Evolutionary conservation across 92 coral and sea anemone genomes (phyloP).

Genomic region (Epizoanthus scotinus): DNA sequence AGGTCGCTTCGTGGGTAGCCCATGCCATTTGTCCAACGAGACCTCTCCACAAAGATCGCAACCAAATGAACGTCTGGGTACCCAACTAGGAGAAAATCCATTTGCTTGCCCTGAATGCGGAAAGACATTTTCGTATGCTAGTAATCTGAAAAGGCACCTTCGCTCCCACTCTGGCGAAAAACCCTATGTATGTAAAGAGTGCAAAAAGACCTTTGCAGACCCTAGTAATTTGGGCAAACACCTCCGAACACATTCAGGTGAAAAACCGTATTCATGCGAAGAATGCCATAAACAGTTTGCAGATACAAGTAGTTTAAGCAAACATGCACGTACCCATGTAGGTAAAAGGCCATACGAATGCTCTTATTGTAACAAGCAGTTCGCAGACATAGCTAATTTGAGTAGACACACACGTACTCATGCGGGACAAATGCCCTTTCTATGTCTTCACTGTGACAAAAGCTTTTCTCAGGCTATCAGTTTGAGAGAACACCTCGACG

Average conservation of each 20-base stretch:
- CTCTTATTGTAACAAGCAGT: neutral
- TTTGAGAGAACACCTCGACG: slow-evolving; percentile 19
- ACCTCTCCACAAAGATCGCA: neutral
- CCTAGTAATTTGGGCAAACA: slow-evolving; percentile 36
- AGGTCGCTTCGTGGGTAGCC: slow-evolving; percentile 20
- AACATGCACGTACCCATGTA: neutral
- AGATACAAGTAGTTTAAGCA: slow-evolving; percentile 17
- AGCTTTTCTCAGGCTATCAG: slow-evolving; percentile 28
- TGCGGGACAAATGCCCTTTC: slow-evolving; percentile 1
- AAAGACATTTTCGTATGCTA: slow-evolving; percentile 31
- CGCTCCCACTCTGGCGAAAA: slow-evolving; percentile 41
- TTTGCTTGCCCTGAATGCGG: slow-evolving; percentile 24
- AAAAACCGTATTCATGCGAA: slow-evolving; percentile 18
- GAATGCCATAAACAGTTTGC: slow-evolving; percentile 8
- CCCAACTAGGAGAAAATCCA: slow-evolving; percentile 37
- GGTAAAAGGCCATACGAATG: neutral
- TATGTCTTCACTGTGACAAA: slow-evolving; percentile 27
- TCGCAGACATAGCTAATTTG: neutral
- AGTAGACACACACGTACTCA: neutral
- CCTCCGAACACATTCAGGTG: slow-evolving; percentile 21
- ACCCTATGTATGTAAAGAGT: slow-evolving; percentile 31
- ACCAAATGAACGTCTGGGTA: neutral
- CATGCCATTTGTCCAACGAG: neutral
- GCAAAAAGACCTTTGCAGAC: slow-evolving; percentile 30
- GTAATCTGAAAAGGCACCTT: slow-evolving; percentile 31